Base-by-base conservation (phyloP, 1,140 invertebrate species). In the Zaprionus ghesquierei region DNA sequence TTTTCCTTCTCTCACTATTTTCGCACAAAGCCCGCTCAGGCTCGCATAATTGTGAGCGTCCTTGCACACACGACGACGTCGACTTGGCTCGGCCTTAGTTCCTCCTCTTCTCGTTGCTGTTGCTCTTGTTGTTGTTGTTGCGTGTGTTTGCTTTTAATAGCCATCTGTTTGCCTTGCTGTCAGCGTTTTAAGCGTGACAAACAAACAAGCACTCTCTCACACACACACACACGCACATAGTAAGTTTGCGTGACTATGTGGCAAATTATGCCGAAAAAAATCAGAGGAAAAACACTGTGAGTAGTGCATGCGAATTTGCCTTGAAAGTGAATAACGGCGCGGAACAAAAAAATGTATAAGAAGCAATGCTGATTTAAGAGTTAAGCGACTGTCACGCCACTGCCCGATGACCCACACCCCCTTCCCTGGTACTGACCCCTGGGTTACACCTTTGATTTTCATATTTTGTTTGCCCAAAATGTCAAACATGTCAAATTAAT, bases 401-500 rank as follows among this genome's bases (percentile, higher is more conserved):
- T 75, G 35, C 35, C 35, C n/a, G 0, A 6, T 33, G 8, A 5
- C 13, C 13, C n/a, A 6, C 35, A 13, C 35, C n/a, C 8, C 1
- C 35, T 9, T 10, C 10, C 10, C 31, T 33, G 0, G 1, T 15
- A 5, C 5, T 12, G 10, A 0, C n/a, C 35, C 35, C n/a, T 2
- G 54, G 35, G 23, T 56, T 38, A 44, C 55, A 60, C 71, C 65
- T 69, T 77, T 77, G 74, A 81, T 76, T 77, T 69, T 53, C 56
- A 69, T 79, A 53, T 53, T 66, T 41, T 86, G 79, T 87, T 86
- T 86, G 68, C 71, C 75, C 75, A 75, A 68, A 87, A 81, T 86
- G 82, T 86, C 81, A 87, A 87, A 87, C 61, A 87, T 86, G 82
- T 82, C 84, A 82, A 87, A 86, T 86, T 86, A 86, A 87, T 86